Conservation (phyloP, 2,797 vertebrate species). For the Allobates femoralis region DNA sequence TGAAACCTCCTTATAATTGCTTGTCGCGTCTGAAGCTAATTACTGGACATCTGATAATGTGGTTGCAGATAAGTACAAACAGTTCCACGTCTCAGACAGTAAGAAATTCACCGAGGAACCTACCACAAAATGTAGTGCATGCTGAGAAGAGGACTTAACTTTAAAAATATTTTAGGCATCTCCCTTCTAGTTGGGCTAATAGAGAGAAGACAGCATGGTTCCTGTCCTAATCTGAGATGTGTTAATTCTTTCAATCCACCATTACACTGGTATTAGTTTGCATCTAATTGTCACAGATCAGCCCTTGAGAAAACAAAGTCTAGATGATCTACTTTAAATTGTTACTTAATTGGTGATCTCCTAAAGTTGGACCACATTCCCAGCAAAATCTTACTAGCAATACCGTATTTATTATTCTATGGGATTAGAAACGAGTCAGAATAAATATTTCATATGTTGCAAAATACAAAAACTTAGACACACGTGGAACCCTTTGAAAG, state of each 20-base stretch:
- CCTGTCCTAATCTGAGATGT: conserved; percentile 69
- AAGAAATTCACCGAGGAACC: conserved; percentile 66
- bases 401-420: not conserved
- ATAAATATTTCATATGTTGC: not conserved
- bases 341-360: conserved; percentile 40
- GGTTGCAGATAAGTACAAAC: conserved; percentile 74
- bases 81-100: conserved; percentile 66
- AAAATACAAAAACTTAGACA: not conserved
- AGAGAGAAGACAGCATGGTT: conserved; percentile 72
- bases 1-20: conserved; percentile 60
- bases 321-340: conserved; percentile 64
- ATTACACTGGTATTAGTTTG: conserved; percentile 68
- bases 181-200: conserved; percentile 67
- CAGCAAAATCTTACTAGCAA: not conserved
- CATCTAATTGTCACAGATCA: conserved; percentile 69
- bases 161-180: conserved; percentile 78
- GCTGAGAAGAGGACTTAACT: conserved; percentile 66
- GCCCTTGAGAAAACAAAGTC: conserved; percentile 72
- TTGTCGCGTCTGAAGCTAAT: conserved; percentile 72
- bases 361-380: not conserved
- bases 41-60: conserved; percentile 72
- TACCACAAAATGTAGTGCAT: conserved; percentile 65
- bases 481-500: not conserved
- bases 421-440: not conserved
- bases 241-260: conserved; percentile 72